These are phyloP conservation scores for Trissoscelio sp. DNA, from an alignment of 2,888 invertebrate genomes.

Conservation along the genomic window DNA sequence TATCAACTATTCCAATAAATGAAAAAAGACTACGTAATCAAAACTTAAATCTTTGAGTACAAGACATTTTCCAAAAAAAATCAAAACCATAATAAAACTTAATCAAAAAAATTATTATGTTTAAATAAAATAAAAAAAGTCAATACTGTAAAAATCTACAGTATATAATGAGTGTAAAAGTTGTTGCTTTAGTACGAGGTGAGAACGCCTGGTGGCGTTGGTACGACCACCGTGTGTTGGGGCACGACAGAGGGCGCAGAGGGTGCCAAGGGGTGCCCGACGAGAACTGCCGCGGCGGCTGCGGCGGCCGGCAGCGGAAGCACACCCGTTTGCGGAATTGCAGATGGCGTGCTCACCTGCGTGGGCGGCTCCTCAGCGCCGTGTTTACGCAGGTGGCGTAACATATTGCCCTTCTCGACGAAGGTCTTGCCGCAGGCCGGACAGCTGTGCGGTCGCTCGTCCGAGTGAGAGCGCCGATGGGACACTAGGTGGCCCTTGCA, in stretches of 20 bases:
- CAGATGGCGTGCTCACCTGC: slow-evolving; percentile 80
- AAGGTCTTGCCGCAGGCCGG: slow-evolving; percentile 91
- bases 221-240: slow-evolving; percentile 85
- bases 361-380: slow-evolving; percentile 84
- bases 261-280: slow-evolving; percentile 80
- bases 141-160: slow-evolving; percentile 1
- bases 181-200: slow-evolving; percentile 83
- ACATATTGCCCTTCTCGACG: slow-evolving; percentile 91
- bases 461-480: slow-evolving; percentile 92
- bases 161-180: background rate
- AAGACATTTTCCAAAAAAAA: no score
- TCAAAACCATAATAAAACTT: no score
- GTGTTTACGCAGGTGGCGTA: slow-evolving; percentile 90
- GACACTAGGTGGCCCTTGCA: slow-evolving; percentile 94
- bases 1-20: no score
- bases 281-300: slow-evolving; percentile 79
- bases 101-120: no score
- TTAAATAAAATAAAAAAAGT: background rate
- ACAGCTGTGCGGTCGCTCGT: slow-evolving; percentile 86
- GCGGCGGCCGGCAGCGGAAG: slow-evolving; percentile 76
- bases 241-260: slow-evolving; percentile 81
- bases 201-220: slow-evolving; percentile 85
- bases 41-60: no score
- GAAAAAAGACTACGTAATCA: no score
- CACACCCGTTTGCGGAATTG: slow-evolving; percentile 80